A percentile compares a stretch with the other conserved stretches of the same genome.
Conservation (phyloP, 2,888 invertebrate species). For the Busseola fusca region DNA sequence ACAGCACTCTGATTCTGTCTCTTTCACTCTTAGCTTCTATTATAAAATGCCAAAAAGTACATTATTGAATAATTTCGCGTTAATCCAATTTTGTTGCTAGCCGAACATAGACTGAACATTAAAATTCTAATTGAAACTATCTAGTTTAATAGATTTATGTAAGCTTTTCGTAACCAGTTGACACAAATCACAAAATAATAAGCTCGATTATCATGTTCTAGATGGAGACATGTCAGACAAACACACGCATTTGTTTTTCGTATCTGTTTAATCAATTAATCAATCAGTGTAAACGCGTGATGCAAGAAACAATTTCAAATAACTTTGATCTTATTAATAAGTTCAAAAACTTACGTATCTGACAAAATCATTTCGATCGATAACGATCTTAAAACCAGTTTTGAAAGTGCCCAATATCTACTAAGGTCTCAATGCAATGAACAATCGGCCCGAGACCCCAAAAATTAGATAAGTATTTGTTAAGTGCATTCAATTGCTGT, state of each 20-base stretch:
- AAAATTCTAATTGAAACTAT: conserved; percentile 15
- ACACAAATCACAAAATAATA: conserved; percentile 7
- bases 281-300: conserved; percentile 2
- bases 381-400: conserved; percentile 26
- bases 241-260: not conserved
- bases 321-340: not conserved
- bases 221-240: not conserved
- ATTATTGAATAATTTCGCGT: too few species aligned
- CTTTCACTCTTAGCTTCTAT: too few species aligned
- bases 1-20: too few species aligned
- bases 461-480: conserved; percentile 52
- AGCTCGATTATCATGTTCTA: not conserved
- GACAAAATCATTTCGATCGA: conserved; percentile 16
- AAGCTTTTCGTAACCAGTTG: not conserved
- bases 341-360: not conserved
- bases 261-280: conserved; percentile 2
- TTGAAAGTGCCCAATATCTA: conserved; percentile 17
- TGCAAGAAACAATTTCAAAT: conserved; percentile 6
- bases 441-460: conserved; percentile 28
- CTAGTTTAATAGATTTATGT: conserved; percentile 1
- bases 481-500: conserved; percentile 71
- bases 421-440: conserved; percentile 35
- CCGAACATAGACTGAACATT: not conserved
- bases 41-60: too few species aligned
- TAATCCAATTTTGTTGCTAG: too few species aligned